Conservation (phyloP, 1,140 invertebrate species). For the Nephotettix cincticeps region DNA sequence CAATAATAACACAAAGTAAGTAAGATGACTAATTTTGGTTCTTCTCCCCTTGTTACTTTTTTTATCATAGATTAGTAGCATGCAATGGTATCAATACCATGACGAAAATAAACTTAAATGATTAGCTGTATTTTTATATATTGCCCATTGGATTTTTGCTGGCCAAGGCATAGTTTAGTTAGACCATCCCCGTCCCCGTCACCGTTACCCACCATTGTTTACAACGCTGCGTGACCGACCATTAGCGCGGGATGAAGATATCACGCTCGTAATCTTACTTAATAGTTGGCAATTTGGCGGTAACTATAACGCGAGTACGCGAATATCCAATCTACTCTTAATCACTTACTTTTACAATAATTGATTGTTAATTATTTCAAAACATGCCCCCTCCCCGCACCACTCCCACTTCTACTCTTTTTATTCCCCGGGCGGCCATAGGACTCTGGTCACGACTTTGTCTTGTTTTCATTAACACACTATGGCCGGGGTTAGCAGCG, state of each 20-base stretch:
- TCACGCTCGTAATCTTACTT: neutral
- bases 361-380: constrained; percentile 19
- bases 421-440: neutral
- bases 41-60: too few relatives aligned
- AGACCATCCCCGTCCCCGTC: too few relatives aligned
- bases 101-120: too few relatives aligned
- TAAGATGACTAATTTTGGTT: too few relatives aligned
- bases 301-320: neutral
- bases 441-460: neutral
- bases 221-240: too few relatives aligned
- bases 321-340: neutral
- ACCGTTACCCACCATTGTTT: too few relatives aligned
- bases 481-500: neutral
- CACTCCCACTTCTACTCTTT: neutral
- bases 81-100: too few relatives aligned
- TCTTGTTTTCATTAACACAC: constrained; percentile 17
- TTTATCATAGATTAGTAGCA: too few relatives aligned
- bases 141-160: too few relatives aligned
- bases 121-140: too few relatives aligned
- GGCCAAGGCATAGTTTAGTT: too few relatives aligned
- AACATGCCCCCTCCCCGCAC: neutral
- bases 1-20: too few relatives aligned
- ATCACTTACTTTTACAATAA: constrained; percentile 9
- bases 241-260: neutral
- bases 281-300: neutral